Evolutionary conservation across 2,113 vertebrate species (phyloP), one percentile per base, ranked within the genome.

Genomic region (Amphiprion ocellaris): DNA sequence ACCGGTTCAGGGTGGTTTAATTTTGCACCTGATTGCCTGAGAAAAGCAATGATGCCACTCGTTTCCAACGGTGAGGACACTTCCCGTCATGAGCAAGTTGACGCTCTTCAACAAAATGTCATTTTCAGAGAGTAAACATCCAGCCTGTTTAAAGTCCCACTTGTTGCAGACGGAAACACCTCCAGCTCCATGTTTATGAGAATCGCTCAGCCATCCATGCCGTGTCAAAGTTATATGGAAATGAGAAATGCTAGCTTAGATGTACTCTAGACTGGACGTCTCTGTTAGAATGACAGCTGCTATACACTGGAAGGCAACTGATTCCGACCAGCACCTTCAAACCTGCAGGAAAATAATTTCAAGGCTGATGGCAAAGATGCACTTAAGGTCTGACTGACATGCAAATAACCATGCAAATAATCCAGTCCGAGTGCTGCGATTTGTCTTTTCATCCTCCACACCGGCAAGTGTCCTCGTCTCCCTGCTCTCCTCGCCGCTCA

Each of bases 391-490:
- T 37, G 37, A 60, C 17, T 17, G 1, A 59, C 68, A 37, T 87
- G 78, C 81, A 89, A 83, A 83, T 76, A 12, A 63, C 6, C 14
- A 65, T 74, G 61, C 28, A 87, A 86, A 87, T 56, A 37, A 49
- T 39, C 44, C 5, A 56, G 39, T 23, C 15, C 53, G 64, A 12
- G 11, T 53, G 26, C 64, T 72, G 75, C 8, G 7, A 72, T 71
- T 78, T 63, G 50, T 85, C 77, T 83, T 69, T 68, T 74, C 68
- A 50, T 69, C 50, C 67, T 68, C 61, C 24, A 55, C 75, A 23
- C 39, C 1, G 30, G 4, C 46, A 46, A 78, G 67, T 52, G 39
- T 70, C 61, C 28, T 78, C 37, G 10, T 47, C 62, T 30, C 44
- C 37, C 69, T 28, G 39, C 19, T 60, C 53, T 65, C 12, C 41